A percentile compares a stretch with the other conserved stretches of the same genome.
Evolutionary conservation across 1,140 invertebrate genomes (phyloP).

Genomic region (Conus ventricosus): DNA sequence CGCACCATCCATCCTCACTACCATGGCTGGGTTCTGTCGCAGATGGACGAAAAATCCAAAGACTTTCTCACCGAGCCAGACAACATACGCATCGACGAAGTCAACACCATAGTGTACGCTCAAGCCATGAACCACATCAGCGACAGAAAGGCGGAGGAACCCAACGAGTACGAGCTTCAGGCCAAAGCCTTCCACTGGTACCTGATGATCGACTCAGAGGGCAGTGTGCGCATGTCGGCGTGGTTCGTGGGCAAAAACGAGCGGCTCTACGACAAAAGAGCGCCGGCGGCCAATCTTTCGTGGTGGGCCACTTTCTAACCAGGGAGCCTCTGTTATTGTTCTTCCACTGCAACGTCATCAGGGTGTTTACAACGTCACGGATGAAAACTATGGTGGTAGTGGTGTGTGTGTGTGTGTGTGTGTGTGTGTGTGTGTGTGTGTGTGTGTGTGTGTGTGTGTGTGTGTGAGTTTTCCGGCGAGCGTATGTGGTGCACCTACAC

Average conservation of each 20-base stretch:
- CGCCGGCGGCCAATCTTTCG: constrained; percentile 33
- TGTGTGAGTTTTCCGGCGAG: too few species aligned
- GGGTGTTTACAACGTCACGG: too few species aligned
- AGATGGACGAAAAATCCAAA: constrained; percentile 20
- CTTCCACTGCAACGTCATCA: too few species aligned
- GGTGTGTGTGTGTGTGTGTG: too few species aligned
- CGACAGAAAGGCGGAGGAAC: constrained; percentile 34
- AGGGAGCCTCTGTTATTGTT: too few species aligned
- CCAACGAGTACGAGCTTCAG: constrained; percentile 41
- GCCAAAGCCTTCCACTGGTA: constrained; percentile 36
- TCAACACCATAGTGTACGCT: constrained; percentile 30
- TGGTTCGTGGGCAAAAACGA: constrained; percentile 34
- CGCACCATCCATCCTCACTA: too few species aligned
- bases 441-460: too few species aligned
- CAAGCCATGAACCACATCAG: constrained; percentile 46
- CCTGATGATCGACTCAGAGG: constrained; percentile 32
- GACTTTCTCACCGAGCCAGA: constrained; percentile 34
- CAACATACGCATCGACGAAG: constrained; percentile 36
- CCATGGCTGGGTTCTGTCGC: not conserved
- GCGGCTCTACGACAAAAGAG: constrained; percentile 35
- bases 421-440: too few species aligned
- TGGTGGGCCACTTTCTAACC: constrained; percentile 27
- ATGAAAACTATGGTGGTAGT: too few species aligned
- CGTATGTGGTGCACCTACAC: too few species aligned
- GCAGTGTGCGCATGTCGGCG: constrained; percentile 40